phyloP scores from a whole-genome alignment of 2,797 vertebrate species.

The Rhinella marina region DNA sequence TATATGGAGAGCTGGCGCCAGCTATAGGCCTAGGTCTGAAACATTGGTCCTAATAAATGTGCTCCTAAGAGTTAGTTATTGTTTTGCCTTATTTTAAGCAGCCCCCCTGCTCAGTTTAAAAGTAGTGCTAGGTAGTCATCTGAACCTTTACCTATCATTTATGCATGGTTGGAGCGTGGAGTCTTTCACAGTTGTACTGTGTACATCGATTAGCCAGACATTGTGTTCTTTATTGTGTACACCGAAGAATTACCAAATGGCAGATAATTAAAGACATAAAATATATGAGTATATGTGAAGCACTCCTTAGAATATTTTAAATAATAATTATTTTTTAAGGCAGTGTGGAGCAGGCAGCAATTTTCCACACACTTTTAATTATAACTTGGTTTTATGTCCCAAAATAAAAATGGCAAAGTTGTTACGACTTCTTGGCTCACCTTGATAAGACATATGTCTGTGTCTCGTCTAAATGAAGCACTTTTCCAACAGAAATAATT shows the following conservation, averaged over 20 bases:
- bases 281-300: constrained; percentile 67
- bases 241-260: constrained; percentile 64
- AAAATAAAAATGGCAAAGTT: constrained; percentile 55
- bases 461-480: constrained; percentile 65
- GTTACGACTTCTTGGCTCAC: constrained; percentile 41
- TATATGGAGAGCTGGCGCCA: no score
- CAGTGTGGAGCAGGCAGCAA: constrained; percentile 19
- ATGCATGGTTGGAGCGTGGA: background rate
- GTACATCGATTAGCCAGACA: constrained; percentile 61
- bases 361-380: constrained; percentile 46
- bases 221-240: constrained; percentile 70
- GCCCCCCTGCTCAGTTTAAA: background rate
- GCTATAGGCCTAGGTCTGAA: no score
- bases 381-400: constrained; percentile 50
- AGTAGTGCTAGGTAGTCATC: background rate
- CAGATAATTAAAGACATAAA: constrained; percentile 69
- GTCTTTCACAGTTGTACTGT: constrained; percentile 24
- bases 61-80: no score
- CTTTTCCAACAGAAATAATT: constrained; percentile 80
- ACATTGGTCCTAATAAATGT: no score
- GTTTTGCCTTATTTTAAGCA: no score
- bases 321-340: constrained; percentile 58
- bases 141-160: background rate
- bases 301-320: constrained; percentile 60
- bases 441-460: constrained; percentile 65